These are phyloP conservation scores for Diprion similis DNA, from an alignment of 1,140 invertebrate genomes.

Conservation along the genomic window DNA sequence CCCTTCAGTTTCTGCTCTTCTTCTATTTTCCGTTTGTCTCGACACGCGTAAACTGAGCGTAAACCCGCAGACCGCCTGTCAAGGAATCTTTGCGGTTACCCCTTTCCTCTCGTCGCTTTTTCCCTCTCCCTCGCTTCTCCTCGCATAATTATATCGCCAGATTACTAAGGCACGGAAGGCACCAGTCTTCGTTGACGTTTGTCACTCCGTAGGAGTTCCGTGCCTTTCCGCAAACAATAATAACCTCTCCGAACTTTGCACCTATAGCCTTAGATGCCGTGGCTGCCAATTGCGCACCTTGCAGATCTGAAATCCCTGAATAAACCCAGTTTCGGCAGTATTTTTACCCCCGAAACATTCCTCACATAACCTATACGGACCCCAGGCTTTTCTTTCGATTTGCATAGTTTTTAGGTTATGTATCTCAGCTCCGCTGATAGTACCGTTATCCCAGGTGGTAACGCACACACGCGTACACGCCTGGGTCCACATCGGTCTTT, in stretches of 20 bases:
- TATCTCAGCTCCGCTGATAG: too few relatives aligned
- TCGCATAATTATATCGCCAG: background rate
- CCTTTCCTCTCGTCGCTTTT: background rate
- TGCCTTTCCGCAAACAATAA: background rate
- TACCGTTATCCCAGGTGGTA: too few relatives aligned
- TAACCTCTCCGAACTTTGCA: background rate
- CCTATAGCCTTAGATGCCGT: background rate
- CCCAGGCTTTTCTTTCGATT: too few relatives aligned
- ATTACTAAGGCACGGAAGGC: too few relatives aligned
- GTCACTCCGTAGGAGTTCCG: background rate
- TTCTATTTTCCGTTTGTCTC: background rate
- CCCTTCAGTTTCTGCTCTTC: background rate
- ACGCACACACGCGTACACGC: too few relatives aligned
- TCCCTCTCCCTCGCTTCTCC: background rate
- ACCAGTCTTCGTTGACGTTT: background rate
- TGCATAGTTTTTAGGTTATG: too few relatives aligned
- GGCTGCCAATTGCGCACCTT: too few relatives aligned
- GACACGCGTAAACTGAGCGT: conserved; percentile 13
- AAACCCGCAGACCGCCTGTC: background rate
- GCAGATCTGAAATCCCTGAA: too few relatives aligned
- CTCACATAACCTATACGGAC: too few relatives aligned
- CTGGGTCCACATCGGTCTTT: too few relatives aligned
- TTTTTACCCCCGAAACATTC: too few relatives aligned
- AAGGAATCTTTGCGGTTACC: background rate
- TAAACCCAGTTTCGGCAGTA: too few relatives aligned